These are phyloP conservation scores for Erythrolamprus reginae DNA, from an alignment of 2,113 vertebrate genomes.

Conservation along the genomic window DNA sequence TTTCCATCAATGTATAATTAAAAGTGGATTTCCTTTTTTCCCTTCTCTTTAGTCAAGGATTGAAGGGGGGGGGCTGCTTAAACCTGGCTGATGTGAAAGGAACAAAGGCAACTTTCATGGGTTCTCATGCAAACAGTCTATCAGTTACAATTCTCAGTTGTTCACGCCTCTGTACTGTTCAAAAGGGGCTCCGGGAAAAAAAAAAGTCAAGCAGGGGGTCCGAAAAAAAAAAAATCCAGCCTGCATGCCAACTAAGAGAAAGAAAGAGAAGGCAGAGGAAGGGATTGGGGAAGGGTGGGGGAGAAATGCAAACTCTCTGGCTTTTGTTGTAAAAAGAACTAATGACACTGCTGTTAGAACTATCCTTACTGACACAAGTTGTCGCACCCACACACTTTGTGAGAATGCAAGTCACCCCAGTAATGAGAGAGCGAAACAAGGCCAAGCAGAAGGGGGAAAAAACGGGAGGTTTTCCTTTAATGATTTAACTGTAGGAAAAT, in stretches of 20 bases:
- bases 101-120: conserved; percentile 78
- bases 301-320: conserved; percentile 21
- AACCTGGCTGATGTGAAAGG: conserved; percentile 70
- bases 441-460: conserved; percentile 51
- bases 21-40: conserved; percentile 76
- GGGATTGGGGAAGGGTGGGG: conserved; percentile 4
- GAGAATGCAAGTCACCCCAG: conserved; percentile 58
- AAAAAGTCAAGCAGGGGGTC: conserved; percentile 78
- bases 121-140: conserved; percentile 75
- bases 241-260: conserved; percentile 70
- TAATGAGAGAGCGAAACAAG: conserved; percentile 64
- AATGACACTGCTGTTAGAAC: conserved; percentile 75
- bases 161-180: conserved; percentile 70
- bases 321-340: conserved; percentile 78
- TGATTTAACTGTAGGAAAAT: conserved; percentile 61
- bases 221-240: conserved; percentile 70
- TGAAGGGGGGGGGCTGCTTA: conserved; percentile 58
- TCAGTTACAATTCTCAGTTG: conserved; percentile 76
- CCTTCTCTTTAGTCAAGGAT: conserved; percentile 58
- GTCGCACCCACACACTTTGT: conserved; percentile 72
- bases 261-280: conserved; percentile 69
- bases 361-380: conserved; percentile 69
- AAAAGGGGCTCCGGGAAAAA: conserved; percentile 67
- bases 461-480: conserved; percentile 51
- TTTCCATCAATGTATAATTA: conserved; percentile 78